Percentiles rank a stretch among this genome's conserved stretches.
phyloP scores from a whole-genome alignment of 2,113 vertebrate species.

The Malurus alboscapulatus region DNA sequence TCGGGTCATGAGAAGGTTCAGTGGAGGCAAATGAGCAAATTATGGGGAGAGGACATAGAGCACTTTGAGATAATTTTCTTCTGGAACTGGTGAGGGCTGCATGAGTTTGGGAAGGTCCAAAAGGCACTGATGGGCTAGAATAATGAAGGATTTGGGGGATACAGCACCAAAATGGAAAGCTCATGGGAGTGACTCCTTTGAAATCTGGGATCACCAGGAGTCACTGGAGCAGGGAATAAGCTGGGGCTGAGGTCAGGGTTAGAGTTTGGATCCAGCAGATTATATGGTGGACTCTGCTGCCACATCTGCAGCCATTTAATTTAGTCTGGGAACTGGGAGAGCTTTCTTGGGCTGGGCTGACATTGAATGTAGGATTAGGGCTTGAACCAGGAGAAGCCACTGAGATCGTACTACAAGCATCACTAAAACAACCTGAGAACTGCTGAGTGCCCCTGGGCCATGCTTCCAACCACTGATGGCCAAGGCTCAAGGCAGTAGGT shows the following conservation, averaged over 20 bases:
- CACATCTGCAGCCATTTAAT: background rate
- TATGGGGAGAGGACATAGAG: background rate
- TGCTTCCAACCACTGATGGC: background rate
- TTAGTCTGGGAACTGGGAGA: background rate
- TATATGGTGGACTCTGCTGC: background rate
- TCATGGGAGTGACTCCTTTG: background rate
- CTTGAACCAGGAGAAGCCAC: background rate
- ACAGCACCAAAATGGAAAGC: background rate
- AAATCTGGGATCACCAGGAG: background rate
- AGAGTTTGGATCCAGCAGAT: background rate
- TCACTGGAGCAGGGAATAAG: background rate
- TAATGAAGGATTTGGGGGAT: background rate
- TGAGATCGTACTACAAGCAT: background rate
- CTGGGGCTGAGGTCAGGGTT: background rate
- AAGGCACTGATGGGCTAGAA: background rate
- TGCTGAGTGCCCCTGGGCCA: background rate
- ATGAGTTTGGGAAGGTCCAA: background rate
- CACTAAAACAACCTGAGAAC: background rate
- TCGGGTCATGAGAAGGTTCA: background rate
- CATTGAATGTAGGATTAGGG: background rate
- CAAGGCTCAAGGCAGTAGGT: background rate
- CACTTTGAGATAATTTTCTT: background rate
- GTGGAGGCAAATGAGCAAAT: background rate
- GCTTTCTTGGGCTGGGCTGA: background rate
- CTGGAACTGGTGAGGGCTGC: background rate